Conservation (phyloP, 2,113 vertebrate species). For the Callaeas wilsoni region DNA sequence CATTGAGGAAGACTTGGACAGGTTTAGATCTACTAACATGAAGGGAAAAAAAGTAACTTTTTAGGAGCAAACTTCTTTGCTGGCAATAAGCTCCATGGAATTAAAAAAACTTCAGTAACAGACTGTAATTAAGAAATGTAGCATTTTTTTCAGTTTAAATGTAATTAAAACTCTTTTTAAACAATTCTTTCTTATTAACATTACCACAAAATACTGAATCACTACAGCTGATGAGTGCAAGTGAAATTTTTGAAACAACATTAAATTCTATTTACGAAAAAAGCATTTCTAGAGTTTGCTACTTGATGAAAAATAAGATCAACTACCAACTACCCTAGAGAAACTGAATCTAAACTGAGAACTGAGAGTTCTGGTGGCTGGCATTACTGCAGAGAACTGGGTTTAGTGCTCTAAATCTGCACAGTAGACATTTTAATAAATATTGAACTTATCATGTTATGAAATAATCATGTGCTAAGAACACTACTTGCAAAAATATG, state of each 20-base stretch:
- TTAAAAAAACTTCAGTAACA: not conserved
- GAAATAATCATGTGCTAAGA: not conserved
- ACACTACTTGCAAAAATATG: not conserved
- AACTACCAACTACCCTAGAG: not conserved
- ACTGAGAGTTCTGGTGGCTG: not conserved
- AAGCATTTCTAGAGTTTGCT: not conserved
- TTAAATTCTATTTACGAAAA: not conserved
- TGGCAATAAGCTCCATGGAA: not conserved
- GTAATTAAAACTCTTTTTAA: not conserved
- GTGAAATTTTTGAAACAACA: not conserved
- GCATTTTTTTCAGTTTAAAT: not conserved
- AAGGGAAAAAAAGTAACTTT: not conserved
- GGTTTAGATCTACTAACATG: not conserved
- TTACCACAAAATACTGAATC: not conserved
- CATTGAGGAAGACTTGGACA: not conserved
- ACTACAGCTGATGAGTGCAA: not conserved
- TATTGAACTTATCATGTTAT: not conserved
- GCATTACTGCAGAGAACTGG: not conserved
- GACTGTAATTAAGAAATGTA: not conserved
- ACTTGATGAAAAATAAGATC: not conserved
- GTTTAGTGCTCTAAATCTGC: not conserved
- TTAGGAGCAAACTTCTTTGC: not conserved
- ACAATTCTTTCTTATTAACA: not conserved
- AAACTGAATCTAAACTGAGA: not conserved
- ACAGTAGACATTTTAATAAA: not conserved